These are phyloP conservation scores for Hippocampus guttulatus DNA, from an alignment of 2,113 vertebrate species.

Conservation along the genomic window DNA sequence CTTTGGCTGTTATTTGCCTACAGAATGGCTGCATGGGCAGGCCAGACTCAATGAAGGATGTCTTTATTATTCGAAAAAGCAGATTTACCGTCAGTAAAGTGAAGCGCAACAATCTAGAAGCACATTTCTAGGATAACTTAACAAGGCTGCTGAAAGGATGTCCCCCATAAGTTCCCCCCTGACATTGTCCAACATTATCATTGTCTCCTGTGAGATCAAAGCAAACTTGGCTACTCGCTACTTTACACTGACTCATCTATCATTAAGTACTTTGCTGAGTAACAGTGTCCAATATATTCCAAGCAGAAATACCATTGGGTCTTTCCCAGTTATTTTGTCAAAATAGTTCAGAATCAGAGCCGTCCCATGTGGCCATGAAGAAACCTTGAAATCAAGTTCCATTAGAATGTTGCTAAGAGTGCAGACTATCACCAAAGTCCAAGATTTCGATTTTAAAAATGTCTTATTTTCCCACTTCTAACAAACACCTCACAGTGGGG, in stretches of 20 bases:
- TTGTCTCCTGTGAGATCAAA: conserved; percentile 5
- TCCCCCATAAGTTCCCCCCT: no score
- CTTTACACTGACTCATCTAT: conserved; percentile 18
- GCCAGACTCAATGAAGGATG: conserved; percentile 34
- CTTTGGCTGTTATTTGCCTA: conserved; percentile 37
- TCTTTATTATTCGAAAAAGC: conserved; percentile 33
- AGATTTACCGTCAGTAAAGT: conserved; percentile 36
- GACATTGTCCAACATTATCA: not conserved
- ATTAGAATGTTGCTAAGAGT: not conserved
- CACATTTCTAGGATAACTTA: conserved; percentile 1
- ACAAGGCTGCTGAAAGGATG: not conserved
- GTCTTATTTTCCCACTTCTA: not conserved
- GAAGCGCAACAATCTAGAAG: conserved; percentile 5
- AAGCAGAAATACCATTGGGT: not conserved
- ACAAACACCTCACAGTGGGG: not conserved
- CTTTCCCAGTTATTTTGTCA: not conserved
- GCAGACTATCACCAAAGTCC: not conserved
- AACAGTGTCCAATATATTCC: not conserved
- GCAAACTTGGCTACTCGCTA: not conserved
- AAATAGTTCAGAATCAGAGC: no score
- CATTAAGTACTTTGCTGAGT: not conserved
- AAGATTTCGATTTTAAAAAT: not conserved
- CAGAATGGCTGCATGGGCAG: conserved; percentile 25
- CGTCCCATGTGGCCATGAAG: not conserved
- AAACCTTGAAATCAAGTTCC: not conserved